A percentile compares a stretch with the other conserved stretches of the same genome.
These are phyloP conservation scores for Holacanthella duospinosa DNA, from an alignment of 2,888 invertebrate genomes.

Conservation along the genomic window DNA sequence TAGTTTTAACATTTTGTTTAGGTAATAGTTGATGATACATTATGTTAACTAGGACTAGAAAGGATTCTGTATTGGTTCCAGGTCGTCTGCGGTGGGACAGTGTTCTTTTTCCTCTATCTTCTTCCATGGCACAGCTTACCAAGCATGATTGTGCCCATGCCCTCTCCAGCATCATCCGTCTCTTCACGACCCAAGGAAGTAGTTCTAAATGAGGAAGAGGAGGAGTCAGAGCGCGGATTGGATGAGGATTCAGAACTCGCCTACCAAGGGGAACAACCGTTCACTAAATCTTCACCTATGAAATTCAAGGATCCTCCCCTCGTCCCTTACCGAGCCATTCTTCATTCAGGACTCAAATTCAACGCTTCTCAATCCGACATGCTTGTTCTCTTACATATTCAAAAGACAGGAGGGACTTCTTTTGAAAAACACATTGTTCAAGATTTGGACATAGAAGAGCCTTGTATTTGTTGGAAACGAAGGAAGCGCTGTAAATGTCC, in stretches of 20 bases:
- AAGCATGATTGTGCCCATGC: constrained; percentile 28
- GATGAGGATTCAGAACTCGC: neutral
- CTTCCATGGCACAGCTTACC: constrained; percentile 36
- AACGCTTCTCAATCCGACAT: constrained; percentile 67
- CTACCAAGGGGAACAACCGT: neutral
- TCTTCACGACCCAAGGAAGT: neutral
- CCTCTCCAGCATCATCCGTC: constrained; percentile 21
- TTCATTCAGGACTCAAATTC: constrained; percentile 26
- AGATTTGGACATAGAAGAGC: constrained; percentile 82
- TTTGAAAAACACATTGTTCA: constrained; percentile 94
- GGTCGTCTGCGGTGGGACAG: constrained; percentile 27
- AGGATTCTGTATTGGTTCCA: too few relatives aligned
- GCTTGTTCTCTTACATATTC: constrained; percentile 95
- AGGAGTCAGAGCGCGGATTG: neutral
- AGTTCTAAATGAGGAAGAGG: neutral
- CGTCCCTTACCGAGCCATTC: constrained; percentile 32
- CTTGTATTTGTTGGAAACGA: constrained; percentile 83
- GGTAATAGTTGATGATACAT: too few relatives aligned
- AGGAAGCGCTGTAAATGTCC: constrained; percentile 85
- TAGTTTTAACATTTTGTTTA: too few relatives aligned
- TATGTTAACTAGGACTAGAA: too few relatives aligned
- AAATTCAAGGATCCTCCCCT: constrained; percentile 13
- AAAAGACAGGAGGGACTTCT: constrained; percentile 96
- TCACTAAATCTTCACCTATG: neutral
- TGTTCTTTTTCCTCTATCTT: constrained; percentile 34